These are phyloP conservation scores for Caenorhabditis sp. DNA, from an alignment of 2,888 invertebrate genomes.

Conservation along the genomic window DNA sequence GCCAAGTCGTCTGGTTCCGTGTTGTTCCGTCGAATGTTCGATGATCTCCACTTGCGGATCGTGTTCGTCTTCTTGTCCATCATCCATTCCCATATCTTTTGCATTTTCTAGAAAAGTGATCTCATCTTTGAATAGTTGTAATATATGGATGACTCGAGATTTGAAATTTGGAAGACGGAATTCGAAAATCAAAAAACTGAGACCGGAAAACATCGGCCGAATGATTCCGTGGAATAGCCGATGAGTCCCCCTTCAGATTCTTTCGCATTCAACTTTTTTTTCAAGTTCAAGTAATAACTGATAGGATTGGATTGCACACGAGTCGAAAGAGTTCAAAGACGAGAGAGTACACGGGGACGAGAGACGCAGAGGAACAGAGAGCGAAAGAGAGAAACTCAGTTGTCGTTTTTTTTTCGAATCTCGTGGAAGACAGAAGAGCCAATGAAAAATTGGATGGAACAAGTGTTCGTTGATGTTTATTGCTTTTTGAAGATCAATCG, in stretches of 20 bases:
- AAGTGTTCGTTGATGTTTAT: slow-evolving; percentile 9
- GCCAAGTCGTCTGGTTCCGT: slow-evolving; percentile 51
- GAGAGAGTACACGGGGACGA: slow-evolving; percentile 1
- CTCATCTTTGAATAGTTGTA: neutral
- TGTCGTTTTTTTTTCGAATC: slow-evolving; percentile 22
- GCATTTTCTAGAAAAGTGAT: slow-evolving; percentile 62
- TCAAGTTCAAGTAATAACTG: neutral
- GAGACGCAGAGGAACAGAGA: slow-evolving; percentile 23
- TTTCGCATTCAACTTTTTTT: slow-evolving; percentile 3
- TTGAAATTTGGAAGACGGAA: no score
- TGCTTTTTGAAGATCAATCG: slow-evolving; percentile 1
- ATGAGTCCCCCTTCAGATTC: neutral
- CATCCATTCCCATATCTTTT: slow-evolving; percentile 78
- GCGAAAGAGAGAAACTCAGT: slow-evolving; percentile 22
- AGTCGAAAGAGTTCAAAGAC: slow-evolving; percentile 4
- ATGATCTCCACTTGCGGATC: slow-evolving; percentile 74
- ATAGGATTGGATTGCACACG: slow-evolving; percentile 19
- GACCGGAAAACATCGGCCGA: slow-evolving; percentile 4
- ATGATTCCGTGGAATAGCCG: slow-evolving; percentile 2
- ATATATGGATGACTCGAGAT: neutral
- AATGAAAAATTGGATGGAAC: slow-evolving; percentile 3
- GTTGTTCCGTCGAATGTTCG: slow-evolving; percentile 55
- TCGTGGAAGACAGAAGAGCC: neutral
- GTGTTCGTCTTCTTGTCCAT: slow-evolving; percentile 77
- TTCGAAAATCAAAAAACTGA: neutral